Evolutionary conservation across 2,113 vertebrate species (phyloP), one percentile per base, ranked within the genome.

Genomic region (Cromileptes altivelis): DNA sequence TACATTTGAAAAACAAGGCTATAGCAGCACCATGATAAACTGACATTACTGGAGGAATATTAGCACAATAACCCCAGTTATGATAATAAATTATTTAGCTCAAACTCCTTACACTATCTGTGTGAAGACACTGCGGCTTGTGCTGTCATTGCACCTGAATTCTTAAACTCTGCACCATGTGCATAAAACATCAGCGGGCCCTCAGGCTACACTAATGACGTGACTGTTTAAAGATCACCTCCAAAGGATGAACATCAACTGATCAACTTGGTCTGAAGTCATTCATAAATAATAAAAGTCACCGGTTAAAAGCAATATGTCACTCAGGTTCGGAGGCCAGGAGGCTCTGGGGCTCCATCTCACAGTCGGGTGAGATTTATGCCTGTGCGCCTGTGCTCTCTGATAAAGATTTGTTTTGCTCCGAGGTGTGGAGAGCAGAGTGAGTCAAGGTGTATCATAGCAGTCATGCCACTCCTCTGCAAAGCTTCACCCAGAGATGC

Each of bases 401-500:
- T 70, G 86, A 85, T 67, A 74, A 80, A 88, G 67, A 85, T 79
- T 74, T 88, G 70, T 76, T 91, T 92, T 81, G 77, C 82, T 81
- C 4, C 17, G 80, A 71, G 78, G 85, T 80, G 81, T 85, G 67
- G 77, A 53, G 63, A 87, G 53, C 42, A 61, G 64, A 80, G 58
- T 85, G 82, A 91, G 67, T 90, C 78, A 81, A 80, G 67, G 75
- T 88, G 82, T 33, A 71, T 75, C 69, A 70, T 71, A 83, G 53
- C 76, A 61, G 63, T 55, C 70, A 25, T 45, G 64, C 67, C 81
- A 72, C 55, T 63, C 52, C 58, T 81, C 82, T 79, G 75, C 47
- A 81, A 75, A 76, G 73, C 72, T 80, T 87, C 53, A 76, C 57
- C 68, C 64, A 70, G 63, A 81, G 73, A 82, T 77, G 75, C 81